These are phyloP conservation scores for Lepus oiostolus DNA, from an alignment of 2,797 vertebrate species.

Conservation along the genomic window DNA sequence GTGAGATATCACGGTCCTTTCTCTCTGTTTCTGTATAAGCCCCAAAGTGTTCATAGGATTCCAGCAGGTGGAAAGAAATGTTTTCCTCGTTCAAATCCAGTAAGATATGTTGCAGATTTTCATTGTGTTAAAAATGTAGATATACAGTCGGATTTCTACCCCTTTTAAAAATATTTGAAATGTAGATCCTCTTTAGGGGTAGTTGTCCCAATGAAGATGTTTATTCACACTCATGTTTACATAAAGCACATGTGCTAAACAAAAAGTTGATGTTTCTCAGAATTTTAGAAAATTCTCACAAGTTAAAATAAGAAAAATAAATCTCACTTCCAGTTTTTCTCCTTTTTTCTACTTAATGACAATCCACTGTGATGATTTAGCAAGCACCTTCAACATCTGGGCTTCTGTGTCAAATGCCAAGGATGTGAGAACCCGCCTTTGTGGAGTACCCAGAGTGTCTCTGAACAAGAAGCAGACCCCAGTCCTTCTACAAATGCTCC, in stretches of 20 bases:
- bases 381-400: neutral
- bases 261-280: constrained; percentile 34
- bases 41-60: neutral
- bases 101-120: neutral
- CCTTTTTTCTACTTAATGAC: neutral
- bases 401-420: neutral
- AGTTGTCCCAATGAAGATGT: constrained; percentile 55
- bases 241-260: constrained; percentile 36
- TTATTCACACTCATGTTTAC: constrained; percentile 13
- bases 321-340: neutral
- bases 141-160: neutral
- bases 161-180: neutral
- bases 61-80: neutral
- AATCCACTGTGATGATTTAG: neutral
- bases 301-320: constrained; percentile 26
- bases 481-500: fast-evolving
- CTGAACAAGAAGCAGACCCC: neutral
- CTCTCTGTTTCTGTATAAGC: neutral
- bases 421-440: neutral
- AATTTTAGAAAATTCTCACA: constrained; percentile 51
- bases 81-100: neutral
- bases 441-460: neutral
- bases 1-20: neutral
- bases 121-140: neutral
- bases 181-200: constrained; percentile 9